These are phyloP conservation scores for Monochamus alternatus DNA, from an alignment of 2,888 invertebrate species.

Conservation along the genomic window DNA sequence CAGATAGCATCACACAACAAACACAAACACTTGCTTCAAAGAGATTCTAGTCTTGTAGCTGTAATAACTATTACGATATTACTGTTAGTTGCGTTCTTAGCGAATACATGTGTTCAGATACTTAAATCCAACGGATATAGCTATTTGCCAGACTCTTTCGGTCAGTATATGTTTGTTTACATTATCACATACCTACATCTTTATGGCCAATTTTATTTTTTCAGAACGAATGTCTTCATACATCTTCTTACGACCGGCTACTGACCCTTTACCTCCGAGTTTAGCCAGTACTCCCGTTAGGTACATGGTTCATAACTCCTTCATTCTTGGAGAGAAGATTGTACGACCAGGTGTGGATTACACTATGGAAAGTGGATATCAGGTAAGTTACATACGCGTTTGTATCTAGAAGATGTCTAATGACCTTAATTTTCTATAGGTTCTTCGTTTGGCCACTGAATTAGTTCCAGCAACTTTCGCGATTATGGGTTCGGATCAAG, in stretches of 20 bases:
- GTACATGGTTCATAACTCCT: conserved; percentile 82
- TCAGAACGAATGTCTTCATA: conserved; percentile 82
- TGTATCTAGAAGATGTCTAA: not conserved
- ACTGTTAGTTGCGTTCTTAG: conserved; percentile 84
- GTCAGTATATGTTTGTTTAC: conserved; percentile 73
- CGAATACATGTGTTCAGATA: conserved; percentile 87
- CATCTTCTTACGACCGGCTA: conserved; percentile 79
- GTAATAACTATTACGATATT: conserved; percentile 84
- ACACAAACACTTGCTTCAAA: conserved; percentile 76
- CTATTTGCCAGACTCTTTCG: conserved; percentile 89
- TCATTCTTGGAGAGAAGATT: conserved; percentile 81
- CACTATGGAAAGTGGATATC: conserved; percentile 82
- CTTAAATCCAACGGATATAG: conserved; percentile 82
- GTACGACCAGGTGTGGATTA: conserved; percentile 75
- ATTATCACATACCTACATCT: not conserved
- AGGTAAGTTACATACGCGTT: conserved; percentile 67
- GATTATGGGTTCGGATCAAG: conserved; percentile 80
- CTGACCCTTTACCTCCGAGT: conserved; percentile 77
- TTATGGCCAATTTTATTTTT: conserved; percentile 40
- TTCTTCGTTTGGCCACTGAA: conserved; percentile 88
- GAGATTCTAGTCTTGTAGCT: conserved; percentile 80
- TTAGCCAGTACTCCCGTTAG: conserved; percentile 77
- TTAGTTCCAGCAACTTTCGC: conserved; percentile 91
- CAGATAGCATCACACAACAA: conserved; percentile 85
- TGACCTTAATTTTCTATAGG: conserved; percentile 63